Percentiles rank a stretch among this genome's conserved stretches.
These are phyloP conservation scores for Denticeps clupeoides DNA, from an alignment of 2,797 vertebrate genomes.

Conservation along the genomic window DNA sequence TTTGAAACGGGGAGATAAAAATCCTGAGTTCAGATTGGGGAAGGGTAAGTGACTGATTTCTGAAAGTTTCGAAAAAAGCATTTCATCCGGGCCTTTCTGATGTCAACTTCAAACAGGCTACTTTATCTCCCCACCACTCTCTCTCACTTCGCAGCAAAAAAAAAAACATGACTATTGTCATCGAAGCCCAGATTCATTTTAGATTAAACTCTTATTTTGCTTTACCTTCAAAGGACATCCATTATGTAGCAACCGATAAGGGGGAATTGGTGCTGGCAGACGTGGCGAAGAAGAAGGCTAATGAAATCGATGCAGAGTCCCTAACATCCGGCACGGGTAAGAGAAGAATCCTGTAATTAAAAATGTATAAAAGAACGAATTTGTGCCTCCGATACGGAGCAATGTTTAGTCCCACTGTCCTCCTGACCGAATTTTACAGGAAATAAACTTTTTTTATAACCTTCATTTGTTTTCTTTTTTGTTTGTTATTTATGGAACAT, in stretches of 20 bases:
- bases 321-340: conserved; percentile 69
- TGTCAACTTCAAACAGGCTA: conserved; percentile 58
- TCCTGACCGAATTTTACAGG: too few relatives aligned
- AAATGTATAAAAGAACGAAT: conserved; percentile 2
- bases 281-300: conserved; percentile 87
- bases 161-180: conserved; percentile 49
- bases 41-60: conserved; percentile 47
- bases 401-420: too few relatives aligned
- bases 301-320: conserved; percentile 76
- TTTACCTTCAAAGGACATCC: conserved; percentile 97
- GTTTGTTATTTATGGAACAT: too few relatives aligned
- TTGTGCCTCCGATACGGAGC: too few relatives aligned
- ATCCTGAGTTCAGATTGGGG: conserved; percentile 51
- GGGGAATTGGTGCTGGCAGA: conserved; percentile 89
- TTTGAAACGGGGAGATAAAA: conserved; percentile 58
- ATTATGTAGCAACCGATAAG: conserved; percentile 92
- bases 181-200: conserved; percentile 70
- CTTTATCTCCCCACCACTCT: conserved; percentile 50
- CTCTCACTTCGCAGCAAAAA: conserved; percentile 28
- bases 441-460: too few relatives aligned
- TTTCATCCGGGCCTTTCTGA: conserved; percentile 57
- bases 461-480: too few relatives aligned
- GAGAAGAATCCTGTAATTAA: conserved; percentile 35
- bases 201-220: conserved; percentile 83
- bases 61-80: conserved; percentile 46